phyloP scores from a whole-genome alignment of 1,140 invertebrate species.

The Brachionus manjavacas region DNA sequence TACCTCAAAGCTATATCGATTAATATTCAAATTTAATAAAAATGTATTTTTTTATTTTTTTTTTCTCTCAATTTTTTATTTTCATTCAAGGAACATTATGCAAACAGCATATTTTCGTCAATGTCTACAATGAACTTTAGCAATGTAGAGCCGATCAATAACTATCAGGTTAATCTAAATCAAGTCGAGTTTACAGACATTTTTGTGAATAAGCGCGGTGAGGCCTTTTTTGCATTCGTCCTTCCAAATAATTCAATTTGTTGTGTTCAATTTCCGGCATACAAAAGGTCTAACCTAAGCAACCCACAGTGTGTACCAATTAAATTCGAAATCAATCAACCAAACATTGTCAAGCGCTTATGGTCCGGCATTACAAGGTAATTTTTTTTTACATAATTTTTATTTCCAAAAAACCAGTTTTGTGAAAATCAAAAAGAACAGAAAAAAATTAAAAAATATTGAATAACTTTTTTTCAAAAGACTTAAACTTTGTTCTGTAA shows the following conservation, averaged over 20 bases:
- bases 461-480: no score
- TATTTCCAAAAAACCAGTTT: no score
- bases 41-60: background rate
- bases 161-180: constrained; percentile 1
- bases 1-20: constrained; percentile 5
- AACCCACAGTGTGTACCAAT: background rate
- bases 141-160: constrained; percentile 7
- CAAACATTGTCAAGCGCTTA: constrained; percentile 29
- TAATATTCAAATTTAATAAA: constrained; percentile 31
- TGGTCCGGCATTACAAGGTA: constrained; percentile 26
- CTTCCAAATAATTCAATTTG: background rate
- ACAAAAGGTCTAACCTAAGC: background rate
- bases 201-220: constrained; percentile 7
- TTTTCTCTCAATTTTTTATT: background rate
- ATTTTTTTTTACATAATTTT: background rate
- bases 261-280: constrained; percentile 28
- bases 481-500: no score
- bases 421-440: no score
- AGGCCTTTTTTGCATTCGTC: constrained; percentile 10
- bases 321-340: constrained; percentile 36
- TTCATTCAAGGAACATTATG: background rate
- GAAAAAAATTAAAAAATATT: no score
- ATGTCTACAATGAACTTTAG: constrained; percentile 14
- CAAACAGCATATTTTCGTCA: background rate
- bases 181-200: constrained; percentile 6